phyloP scores from a whole-genome alignment of 2,113 vertebrate species.

The Pedetes capensis region DNA sequence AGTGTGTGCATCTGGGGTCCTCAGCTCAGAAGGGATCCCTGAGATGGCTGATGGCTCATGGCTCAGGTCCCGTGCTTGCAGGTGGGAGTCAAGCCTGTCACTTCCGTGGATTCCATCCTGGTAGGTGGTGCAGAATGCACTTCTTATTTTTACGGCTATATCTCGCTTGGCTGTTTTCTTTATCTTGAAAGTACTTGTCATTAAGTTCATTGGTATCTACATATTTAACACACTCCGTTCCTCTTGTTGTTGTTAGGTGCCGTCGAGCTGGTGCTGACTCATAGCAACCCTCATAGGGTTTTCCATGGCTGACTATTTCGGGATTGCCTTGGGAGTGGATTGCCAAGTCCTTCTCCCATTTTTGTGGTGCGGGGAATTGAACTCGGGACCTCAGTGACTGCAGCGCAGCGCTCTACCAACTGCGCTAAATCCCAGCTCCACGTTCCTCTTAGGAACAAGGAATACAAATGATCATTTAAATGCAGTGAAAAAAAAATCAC shows the following conservation, averaged over 20 bases:
- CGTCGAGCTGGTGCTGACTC: no score
- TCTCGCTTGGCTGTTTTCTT: conserved; percentile 49
- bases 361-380: no score
- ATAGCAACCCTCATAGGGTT: no score
- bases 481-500: background rate
- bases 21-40: background rate
- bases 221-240: conserved; percentile 70
- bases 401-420: no score
- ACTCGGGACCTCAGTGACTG: no score
- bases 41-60: background rate
- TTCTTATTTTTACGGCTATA: conserved; percentile 42
- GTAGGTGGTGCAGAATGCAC: background rate
- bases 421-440: no score
- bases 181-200: conserved; percentile 51
- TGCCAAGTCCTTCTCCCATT: no score
- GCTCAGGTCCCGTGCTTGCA: background rate
- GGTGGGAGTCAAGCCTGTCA: background rate
- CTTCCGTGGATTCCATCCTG: background rate
- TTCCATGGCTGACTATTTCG: no score
- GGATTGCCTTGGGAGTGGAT: no score
- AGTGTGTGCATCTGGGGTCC: background rate
- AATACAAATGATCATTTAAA: conserved; percentile 50
- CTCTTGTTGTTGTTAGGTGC: no score
- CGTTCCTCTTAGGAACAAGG: conserved; percentile 67
- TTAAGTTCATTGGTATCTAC: conserved; percentile 17